phyloP scores from a whole-genome alignment of 2,797 vertebrate species.

The Halcyon leucocephala region DNA sequence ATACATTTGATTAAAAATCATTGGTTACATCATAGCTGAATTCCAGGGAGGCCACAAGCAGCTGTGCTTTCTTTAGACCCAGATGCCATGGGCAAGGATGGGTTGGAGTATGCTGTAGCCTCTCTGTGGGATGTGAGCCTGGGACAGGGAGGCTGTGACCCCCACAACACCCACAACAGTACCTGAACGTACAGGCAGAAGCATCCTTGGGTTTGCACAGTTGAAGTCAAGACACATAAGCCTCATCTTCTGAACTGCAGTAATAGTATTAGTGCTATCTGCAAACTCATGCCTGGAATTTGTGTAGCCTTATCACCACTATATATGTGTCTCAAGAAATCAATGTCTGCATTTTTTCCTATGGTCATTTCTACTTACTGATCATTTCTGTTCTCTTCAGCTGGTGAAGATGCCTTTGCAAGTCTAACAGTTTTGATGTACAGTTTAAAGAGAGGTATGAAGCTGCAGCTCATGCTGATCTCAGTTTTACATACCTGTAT shows the following conservation, averaged over 20 bases:
- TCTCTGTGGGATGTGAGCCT: not conserved
- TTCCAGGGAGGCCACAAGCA: not conserved
- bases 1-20: not conserved
- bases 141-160: not conserved
- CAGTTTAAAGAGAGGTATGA: not conserved
- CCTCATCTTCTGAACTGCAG: not conserved
- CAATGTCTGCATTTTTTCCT: not conserved
- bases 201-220: accelerated
- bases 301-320: not conserved
- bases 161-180: not conserved
- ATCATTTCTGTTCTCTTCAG: not conserved
- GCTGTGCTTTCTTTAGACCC: not conserved
- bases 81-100: accelerated
- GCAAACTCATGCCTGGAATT: not conserved
- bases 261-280: not conserved
- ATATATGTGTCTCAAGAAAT: not conserved
- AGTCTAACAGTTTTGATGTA: not conserved
- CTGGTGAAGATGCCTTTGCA: not conserved
- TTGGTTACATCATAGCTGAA: not conserved
- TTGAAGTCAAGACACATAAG: accelerated
- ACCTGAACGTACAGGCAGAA: accelerated
- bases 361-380: accelerated
- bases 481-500: not conserved
- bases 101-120: not conserved
- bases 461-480: not conserved